Base-by-base conservation (phyloP, 2,888 invertebrate species). In the Tipula vernalis region DNA sequence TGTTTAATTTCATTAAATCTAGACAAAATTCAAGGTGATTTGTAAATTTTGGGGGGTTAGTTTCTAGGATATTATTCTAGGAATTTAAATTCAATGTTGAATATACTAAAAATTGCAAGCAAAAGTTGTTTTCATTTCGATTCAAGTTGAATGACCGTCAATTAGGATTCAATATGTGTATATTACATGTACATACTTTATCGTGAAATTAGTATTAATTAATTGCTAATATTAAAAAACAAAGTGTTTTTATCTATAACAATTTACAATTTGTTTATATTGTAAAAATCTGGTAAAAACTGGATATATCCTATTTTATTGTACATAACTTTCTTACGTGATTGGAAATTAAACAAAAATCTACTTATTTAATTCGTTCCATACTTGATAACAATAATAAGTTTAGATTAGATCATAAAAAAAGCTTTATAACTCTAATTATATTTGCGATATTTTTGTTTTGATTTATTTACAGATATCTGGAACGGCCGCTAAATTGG, bases 401-500 rank as follows among this genome's bases (percentile, higher is more conserved):
- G 85, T 12, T 42, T 10, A 10, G 13, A 28, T 3, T 44, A 36
- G 3, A 36, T 51, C 36, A 57, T 86, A 36, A 86, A 51, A 51
- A 36, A 36, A 51, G 15, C 28, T 47, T 12, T 6, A 85, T 42
- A 47, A 57, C 86, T 87, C 3, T 84, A 41, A n/a, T 57, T 87
- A 87, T 85, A 87, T 87, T 85, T 86, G 84, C 87, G 51, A 87
- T 87, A 87, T 87, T 71, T 71, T 28, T 71, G 18, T 71, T 71
- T 71, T 71, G 10, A 86, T 88, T 87, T 87, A 87, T 88, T 89
- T 89, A 89, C 90, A 98, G 98, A 94, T 99, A 89, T 99, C 99
- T 89, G 99, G 98, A 89, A 98, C 98, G 86, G 98, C 99, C 86
- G 96, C 98, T 0, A 98, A 98, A 92, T 92, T 99, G 87, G 97